A percentile compares a stretch with the other conserved stretches of the same genome.
Conservation (phyloP, 2,113 vertebrate species). For the Chelonoidis abingdonii region DNA sequence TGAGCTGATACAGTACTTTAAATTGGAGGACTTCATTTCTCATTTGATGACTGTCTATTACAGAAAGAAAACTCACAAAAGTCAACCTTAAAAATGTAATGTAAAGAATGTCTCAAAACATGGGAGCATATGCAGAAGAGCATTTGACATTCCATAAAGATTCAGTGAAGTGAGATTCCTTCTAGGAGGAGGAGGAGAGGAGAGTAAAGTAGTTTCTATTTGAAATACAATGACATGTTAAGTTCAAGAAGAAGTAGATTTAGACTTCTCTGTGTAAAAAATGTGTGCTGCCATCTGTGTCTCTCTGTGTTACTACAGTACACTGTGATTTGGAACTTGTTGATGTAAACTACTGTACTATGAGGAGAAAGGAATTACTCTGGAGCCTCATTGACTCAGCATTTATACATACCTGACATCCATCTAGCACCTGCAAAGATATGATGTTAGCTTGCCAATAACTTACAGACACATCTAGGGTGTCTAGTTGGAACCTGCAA, state of each 20-base stretch:
- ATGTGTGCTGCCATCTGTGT: accelerated
- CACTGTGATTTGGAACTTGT: background rate
- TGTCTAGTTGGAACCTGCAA: background rate
- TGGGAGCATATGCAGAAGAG: conserved; percentile 13
- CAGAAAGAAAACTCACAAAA: background rate
- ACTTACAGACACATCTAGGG: accelerated
- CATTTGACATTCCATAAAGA: background rate
- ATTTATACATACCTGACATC: background rate
- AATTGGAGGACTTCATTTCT: conserved; percentile 40
- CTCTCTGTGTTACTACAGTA: background rate
- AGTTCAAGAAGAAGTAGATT: background rate
- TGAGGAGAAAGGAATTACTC: background rate
- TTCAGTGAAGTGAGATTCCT: background rate
- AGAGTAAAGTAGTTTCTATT: background rate
- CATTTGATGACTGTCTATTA: background rate
- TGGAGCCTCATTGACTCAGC: background rate
- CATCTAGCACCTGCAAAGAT: background rate
- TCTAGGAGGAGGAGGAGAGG: background rate
- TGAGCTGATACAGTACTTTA: conserved; percentile 30
- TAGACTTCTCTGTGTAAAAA: background rate
- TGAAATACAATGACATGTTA: background rate
- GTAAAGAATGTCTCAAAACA: background rate
- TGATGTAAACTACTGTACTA: accelerated
- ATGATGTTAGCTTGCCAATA: background rate
- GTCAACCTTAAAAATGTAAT: conserved; percentile 13